These are phyloP conservation scores for Neocrepidodera transversa DNA, from an alignment of 2,888 invertebrate genomes.

Conservation along the genomic window DNA sequence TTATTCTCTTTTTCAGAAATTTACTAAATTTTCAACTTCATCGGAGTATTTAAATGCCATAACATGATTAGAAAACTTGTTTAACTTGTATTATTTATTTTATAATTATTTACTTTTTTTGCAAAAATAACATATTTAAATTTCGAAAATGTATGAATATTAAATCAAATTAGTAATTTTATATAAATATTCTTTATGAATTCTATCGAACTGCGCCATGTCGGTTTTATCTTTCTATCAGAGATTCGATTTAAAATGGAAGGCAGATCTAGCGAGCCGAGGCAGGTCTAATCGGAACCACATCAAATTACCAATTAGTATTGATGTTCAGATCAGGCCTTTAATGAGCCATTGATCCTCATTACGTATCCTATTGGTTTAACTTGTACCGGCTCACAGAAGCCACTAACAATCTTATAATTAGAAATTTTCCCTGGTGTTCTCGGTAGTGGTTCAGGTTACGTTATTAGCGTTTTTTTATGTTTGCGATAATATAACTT, in stretches of 20 bases:
- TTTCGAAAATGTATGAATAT: too few relatives aligned
- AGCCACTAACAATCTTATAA: slow-evolving; percentile 30
- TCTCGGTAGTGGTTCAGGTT: slow-evolving; percentile 12
- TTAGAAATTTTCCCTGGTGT: slow-evolving; percentile 25
- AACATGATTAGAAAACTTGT: too few relatives aligned
- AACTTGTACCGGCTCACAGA: slow-evolving; percentile 29
- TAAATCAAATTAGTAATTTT: too few relatives aligned
- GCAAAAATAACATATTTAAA: too few relatives aligned
- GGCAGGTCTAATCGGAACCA: slow-evolving; percentile 44
- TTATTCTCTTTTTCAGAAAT: too few relatives aligned
- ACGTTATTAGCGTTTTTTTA: slow-evolving; percentile 21
- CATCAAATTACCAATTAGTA: slow-evolving; percentile 61
- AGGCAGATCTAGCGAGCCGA: neutral
- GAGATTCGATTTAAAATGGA: neutral
- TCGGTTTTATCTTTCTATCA: too few relatives aligned
- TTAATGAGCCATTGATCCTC: slow-evolving; percentile 60
- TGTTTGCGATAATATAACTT: slow-evolving; percentile 1
- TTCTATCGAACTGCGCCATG: too few relatives aligned
- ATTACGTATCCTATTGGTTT: slow-evolving; percentile 47
- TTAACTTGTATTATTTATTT: too few relatives aligned
- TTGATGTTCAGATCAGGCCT: slow-evolving; percentile 55
- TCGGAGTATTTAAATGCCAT: too few relatives aligned
- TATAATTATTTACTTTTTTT: too few relatives aligned
- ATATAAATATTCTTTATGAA: too few relatives aligned
- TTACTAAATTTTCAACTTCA: too few relatives aligned